A percentile compares a stretch with the other conserved stretches of the same genome.
phyloP scores from a whole-genome alignment of 2,888 invertebrate species.

The Hydroisotoma schaefferi region DNA sequence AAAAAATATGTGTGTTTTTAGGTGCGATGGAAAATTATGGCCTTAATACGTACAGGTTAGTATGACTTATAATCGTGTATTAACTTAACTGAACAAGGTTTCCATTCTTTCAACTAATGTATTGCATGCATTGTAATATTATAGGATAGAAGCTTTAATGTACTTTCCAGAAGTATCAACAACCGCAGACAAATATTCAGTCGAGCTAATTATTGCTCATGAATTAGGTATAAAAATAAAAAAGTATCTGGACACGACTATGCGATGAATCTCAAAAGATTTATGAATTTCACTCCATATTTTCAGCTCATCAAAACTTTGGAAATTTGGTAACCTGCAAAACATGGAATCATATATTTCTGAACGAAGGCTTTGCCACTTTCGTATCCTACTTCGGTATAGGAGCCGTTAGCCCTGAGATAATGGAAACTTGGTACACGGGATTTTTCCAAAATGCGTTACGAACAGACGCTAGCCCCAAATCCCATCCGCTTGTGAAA shows the following conservation, averaged over 20 bases:
- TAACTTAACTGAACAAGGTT: too few relatives aligned
- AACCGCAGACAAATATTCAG: neutral
- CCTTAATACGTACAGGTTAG: constrained; percentile 18
- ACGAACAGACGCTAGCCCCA: constrained; percentile 14
- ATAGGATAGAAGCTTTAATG: neutral
- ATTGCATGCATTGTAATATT: neutral
- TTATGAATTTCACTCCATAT: neutral
- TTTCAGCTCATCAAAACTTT: constrained; percentile 16
- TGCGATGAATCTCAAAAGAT: neutral
- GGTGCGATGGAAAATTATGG: constrained; percentile 38
- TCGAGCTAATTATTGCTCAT: constrained; percentile 25
- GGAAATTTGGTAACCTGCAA: constrained; percentile 33
- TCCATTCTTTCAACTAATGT: too few relatives aligned
- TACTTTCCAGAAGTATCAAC: constrained; percentile 4
- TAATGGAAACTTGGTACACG: constrained; percentile 18
- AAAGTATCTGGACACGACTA: neutral
- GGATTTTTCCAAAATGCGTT: constrained; percentile 26
- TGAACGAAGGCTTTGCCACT: constrained; percentile 35
- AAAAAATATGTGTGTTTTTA: constrained; percentile 4
- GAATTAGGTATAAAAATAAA: constrained; percentile 24
- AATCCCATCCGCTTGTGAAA: constrained; percentile 31
- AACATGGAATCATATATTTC: constrained; percentile 33
- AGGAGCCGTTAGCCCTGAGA: constrained; percentile 25
- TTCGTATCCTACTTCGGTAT: constrained; percentile 33
- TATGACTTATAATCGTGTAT: neutral